Base-by-base conservation (phyloP, 1,140 invertebrate species). In the Drosophila funebris region DNA sequence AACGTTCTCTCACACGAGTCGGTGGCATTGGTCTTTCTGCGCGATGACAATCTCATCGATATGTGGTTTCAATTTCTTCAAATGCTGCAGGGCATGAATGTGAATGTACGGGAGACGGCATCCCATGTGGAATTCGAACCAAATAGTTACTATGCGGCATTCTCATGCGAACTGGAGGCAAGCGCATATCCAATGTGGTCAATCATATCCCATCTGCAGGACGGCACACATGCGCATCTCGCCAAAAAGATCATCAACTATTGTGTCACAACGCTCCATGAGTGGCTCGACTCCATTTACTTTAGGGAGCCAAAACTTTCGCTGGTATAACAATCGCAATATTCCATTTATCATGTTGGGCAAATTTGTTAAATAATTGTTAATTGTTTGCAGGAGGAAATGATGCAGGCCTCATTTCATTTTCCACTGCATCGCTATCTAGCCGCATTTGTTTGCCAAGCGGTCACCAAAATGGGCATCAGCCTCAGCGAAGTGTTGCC, bases 131-230 rank as follows among this genome's bases (percentile, higher is more conserved):
- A 99, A 93, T 99, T 97, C 93, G 98, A 99, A 91, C 97, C 97
- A 11, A 97, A 97, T 64, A 98, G 97, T 0, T 99, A 99, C 93
- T 99, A 99, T 93, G 97, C 97, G 43, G 97, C 98, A 0, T 99
- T 99, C 93, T 97, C 97, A 58, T 98, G 98, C 56, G 98, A 99
- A 93, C 93, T 99, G 66, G 98, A 99, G 93, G 97, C 97, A 6
- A 97, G 97, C 82, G 97, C 98, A 1, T 98, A 98, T 92, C 97
- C 98, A 1, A 98, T 99, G 97, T 99, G 98, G 98, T 97, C 97
- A 3, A 93, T 99, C 24, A 95, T 99, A 22, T 96, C 96, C 7
- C 98, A 99, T 93, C 93, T 98, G 13, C 94, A 94, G 60, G 95
- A 96, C 77, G 93, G 94, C 0, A 94, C 94, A 63, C 96, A 96